Percentiles rank a stretch among this genome's conserved stretches.
phyloP scores from a whole-genome alignment of 1,140 invertebrate genomes.

The Carposina sasakii region DNA sequence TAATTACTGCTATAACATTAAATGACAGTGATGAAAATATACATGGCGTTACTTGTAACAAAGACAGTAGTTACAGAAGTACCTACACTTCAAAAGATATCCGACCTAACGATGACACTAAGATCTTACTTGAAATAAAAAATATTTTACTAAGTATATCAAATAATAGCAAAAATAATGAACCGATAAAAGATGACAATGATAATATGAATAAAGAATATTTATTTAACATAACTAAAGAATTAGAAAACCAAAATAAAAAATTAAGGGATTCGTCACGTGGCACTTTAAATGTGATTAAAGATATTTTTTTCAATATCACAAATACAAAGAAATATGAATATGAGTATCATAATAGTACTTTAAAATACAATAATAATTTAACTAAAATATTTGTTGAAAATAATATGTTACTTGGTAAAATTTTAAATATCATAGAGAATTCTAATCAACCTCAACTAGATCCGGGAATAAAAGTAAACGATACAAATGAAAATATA shows the following conservation, averaged over 20 bases:
- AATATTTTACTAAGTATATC: constrained; percentile 1
- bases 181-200: too few species aligned
- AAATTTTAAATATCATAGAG: constrained; percentile 19
- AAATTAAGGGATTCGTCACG: too few species aligned
- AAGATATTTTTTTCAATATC: too few species aligned
- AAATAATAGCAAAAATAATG: too few species aligned
- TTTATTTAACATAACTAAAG: too few species aligned
- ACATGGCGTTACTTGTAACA: constrained; percentile 35
- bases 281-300: background rate
- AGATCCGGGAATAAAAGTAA: constrained; percentile 7
- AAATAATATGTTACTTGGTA: constrained; percentile 24
- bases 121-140: background rate
- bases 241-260: too few species aligned
- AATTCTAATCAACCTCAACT: background rate
- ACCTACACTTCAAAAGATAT: background rate
- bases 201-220: too few species aligned
- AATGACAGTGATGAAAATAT: constrained; percentile 31
- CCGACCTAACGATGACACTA: background rate
- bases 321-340: background rate
- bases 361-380: background rate
- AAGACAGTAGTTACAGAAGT: constrained; percentile 2
- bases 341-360: constrained; percentile 1
- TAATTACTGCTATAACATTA: constrained; percentile 24
- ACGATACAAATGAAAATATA: constrained; percentile 10
- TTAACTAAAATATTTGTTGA: constrained; percentile 10